Base-by-base conservation (phyloP, 2,888 invertebrate genomes). In the Dugesia japonica region DNA sequence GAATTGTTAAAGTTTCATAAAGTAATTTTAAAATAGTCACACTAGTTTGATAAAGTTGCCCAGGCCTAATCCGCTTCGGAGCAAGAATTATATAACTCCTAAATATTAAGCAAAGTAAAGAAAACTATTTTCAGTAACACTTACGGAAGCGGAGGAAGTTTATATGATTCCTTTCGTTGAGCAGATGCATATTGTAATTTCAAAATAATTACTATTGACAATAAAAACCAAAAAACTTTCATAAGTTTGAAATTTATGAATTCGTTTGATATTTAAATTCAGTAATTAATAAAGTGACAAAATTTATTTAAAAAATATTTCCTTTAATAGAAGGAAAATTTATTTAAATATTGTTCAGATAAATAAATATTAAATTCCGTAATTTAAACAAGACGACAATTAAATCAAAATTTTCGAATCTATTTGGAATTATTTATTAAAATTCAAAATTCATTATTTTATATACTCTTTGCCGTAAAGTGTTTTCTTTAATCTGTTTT, bases 61-160 rank as follows among this genome's bases (percentile, higher is more conserved):
- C 92, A 0, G 95, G 94, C 1, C 94, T 88, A 15, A 95, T 90
- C 88, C 91, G 90, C 80, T 89, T 89, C 1, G 94, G 92, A 0
- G 94, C 92, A 28, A 94, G 90, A 79, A 95, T 89, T 82, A 95
- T 92, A 84, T 94, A 94, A 9, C 92, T 91, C 78, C 92, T 92
- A 38, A 87, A 86, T 27, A 9, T 28, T 20, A 26, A 42, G 15
- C 4, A 74, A 28, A 72, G 23, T 71, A 26, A 71, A 71, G 13
- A 13, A 9, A 13, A 23, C 71, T 23, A 72, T 31, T 31, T 4
- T 31, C 4, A 56, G 17, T 4, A 56, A 56, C 7, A 56, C 56
- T 56, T n/a, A 56, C 56, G 56, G 56, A 4, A 56, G 7, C 4
- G 56, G 56, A 56, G 56, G 56, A 20, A 56, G 56, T 20, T 20